Conservation (phyloP, 2,888 invertebrate species). For the Argynnis bischoffii region DNA sequence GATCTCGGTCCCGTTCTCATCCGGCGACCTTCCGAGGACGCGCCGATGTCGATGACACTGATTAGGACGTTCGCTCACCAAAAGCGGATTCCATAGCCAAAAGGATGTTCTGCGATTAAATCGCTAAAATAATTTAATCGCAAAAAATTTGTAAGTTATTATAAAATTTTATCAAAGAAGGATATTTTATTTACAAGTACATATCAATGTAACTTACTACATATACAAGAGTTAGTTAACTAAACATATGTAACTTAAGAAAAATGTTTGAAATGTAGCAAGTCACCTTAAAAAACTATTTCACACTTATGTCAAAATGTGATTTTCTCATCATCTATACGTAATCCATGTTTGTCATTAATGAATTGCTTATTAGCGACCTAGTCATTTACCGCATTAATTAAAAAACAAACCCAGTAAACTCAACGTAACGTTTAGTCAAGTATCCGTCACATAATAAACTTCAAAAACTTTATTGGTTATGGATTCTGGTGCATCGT, state of each 20-base stretch:
- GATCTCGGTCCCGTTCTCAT: constrained; percentile 46
- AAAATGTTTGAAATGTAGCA: neutral
- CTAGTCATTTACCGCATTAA: constrained; percentile 29
- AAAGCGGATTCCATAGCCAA: constrained; percentile 4
- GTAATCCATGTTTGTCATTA: neutral
- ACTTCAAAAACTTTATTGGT: neutral
- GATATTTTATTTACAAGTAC: no score
- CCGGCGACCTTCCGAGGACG: constrained; percentile 63
- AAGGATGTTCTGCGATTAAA: constrained; percentile 1
- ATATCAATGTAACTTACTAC: no score
- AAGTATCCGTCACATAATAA: constrained; percentile 36
- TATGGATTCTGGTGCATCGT: constrained; percentile 26
- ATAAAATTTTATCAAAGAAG: no score
- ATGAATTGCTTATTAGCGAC: constrained; percentile 25
- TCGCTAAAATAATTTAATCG: neutral
- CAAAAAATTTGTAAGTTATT: no score
- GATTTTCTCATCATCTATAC: neutral
- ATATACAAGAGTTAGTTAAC: no score
- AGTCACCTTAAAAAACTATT: constrained; percentile 11
- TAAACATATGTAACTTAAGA: no score
- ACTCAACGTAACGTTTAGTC: constrained; percentile 24
- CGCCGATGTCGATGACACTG: constrained; percentile 59
- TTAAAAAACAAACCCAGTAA: constrained; percentile 25
- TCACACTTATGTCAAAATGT: constrained; percentile 12
- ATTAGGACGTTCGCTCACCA: constrained; percentile 35